These are phyloP conservation scores for Andrena bucephala DNA, from an alignment of 2,888 invertebrate genomes.

Conservation along the genomic window DNA sequence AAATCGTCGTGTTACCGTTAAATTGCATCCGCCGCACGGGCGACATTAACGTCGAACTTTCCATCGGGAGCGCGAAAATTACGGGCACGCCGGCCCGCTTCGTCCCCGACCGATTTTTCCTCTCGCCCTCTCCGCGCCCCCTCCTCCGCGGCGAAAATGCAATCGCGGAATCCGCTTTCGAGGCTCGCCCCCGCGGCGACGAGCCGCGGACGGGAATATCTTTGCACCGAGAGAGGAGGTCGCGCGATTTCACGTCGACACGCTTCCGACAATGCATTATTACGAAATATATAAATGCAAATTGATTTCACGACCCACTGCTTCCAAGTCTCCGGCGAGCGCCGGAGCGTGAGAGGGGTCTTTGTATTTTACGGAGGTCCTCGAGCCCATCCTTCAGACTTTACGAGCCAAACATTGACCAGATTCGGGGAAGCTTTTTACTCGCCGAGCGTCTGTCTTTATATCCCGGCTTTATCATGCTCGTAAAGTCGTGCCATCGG, in stretches of 20 bases:
- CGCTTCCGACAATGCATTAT: too few relatives aligned
- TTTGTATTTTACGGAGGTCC: conserved; percentile 60
- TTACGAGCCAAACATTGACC: conserved; percentile 60
- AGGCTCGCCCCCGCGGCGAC: not conserved
- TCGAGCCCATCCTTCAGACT: conserved; percentile 31
- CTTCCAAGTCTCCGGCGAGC: not conserved
- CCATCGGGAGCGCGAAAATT: conserved; percentile 63
- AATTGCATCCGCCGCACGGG: conserved; percentile 72
- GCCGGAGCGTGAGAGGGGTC: conserved; percentile 12
- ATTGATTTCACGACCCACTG: not conserved
- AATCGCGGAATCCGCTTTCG: conserved; percentile 21
- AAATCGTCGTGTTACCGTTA: conserved; percentile 75
- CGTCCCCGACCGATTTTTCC: conserved; percentile 46
- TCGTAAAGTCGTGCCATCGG: conserved; percentile 50
- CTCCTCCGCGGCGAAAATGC: not conserved
- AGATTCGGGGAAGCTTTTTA: conserved; percentile 53
- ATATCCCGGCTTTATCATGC: conserved; percentile 53
- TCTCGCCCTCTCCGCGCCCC: not conserved
- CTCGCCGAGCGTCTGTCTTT: conserved; percentile 49
- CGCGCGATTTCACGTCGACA: too few relatives aligned
- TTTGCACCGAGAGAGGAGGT: not conserved
- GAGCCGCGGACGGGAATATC: not conserved
- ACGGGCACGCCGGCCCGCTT: conserved; percentile 16
- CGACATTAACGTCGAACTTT: conserved; percentile 68
- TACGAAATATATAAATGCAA: too few relatives aligned